These are phyloP conservation scores for Lathamus discolor DNA, from an alignment of 2,113 vertebrate species.

Conservation along the genomic window DNA sequence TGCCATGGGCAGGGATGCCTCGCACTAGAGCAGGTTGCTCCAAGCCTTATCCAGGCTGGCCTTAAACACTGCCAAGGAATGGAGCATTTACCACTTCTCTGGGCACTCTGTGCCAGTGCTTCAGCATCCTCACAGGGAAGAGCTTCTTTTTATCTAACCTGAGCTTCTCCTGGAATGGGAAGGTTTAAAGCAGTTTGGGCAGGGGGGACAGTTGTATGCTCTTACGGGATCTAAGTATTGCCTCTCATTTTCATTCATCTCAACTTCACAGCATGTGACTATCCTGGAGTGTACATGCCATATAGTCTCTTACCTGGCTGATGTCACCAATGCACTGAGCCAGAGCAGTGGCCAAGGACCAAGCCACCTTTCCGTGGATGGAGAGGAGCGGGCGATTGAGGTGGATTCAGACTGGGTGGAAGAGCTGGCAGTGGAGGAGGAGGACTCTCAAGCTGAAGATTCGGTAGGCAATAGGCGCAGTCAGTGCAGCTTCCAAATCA, in stretches of 20 bases:
- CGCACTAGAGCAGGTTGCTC: neutral
- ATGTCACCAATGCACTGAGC: conserved; percentile 93
- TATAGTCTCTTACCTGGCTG: conserved; percentile 95
- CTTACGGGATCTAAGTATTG: neutral
- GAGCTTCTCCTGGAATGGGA: neutral
- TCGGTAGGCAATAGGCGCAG: conserved; percentile 77
- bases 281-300: conserved; percentile 96
- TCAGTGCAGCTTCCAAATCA: neutral
- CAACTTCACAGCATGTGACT: conserved; percentile 81
- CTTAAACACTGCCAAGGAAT: neutral
- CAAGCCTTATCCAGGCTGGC: neutral
- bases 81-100: neutral
- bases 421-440: conserved; percentile 94
- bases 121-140: neutral
- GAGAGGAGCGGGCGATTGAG: conserved; percentile 94
- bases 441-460: conserved; percentile 97
- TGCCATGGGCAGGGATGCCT: neutral
- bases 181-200: neutral
- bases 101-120: neutral
- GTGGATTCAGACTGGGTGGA: conserved; percentile 99
- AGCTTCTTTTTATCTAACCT: neutral
- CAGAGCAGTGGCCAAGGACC: conserved; percentile 89
- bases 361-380: conserved; percentile 88
- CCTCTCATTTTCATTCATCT: neutral
- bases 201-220: accelerated